Conservation (phyloP, 2,113 vertebrate genomes). For the Turdus rufiventris region DNA sequence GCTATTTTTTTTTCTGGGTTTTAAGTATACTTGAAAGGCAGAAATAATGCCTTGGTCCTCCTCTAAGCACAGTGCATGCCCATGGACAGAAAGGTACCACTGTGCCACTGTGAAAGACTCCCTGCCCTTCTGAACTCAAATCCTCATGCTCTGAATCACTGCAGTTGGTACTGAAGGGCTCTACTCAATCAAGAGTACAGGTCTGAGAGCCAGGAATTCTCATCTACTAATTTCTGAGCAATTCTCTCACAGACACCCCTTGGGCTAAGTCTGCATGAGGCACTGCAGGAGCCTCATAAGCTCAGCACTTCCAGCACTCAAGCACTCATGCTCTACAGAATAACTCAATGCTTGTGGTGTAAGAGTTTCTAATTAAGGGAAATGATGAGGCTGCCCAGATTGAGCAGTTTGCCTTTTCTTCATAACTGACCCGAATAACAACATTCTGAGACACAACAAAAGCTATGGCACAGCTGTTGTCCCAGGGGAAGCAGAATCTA, state of each 20-base stretch:
- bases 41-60: neutral
- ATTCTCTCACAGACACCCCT: neutral
- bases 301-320: neutral
- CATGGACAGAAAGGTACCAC: neutral
- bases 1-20: accelerated
- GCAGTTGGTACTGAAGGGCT: neutral
- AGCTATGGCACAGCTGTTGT: neutral
- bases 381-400: neutral
- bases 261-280: neutral
- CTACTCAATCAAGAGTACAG: neutral
- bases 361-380: neutral
- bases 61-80: neutral
- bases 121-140: neutral
- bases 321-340: neutral
- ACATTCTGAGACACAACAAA: neutral
- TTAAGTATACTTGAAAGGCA: neutral
- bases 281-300: neutral
- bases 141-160: neutral
- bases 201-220: too few species aligned
- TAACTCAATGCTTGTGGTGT: neutral
- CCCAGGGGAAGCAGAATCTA: neutral
- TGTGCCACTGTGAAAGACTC: neutral
- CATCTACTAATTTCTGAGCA: neutral
- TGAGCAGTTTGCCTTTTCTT: neutral
- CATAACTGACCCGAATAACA: neutral